phyloP scores from a whole-genome alignment of 2,113 vertebrate genomes.

The Dermatemys mawii region DNA sequence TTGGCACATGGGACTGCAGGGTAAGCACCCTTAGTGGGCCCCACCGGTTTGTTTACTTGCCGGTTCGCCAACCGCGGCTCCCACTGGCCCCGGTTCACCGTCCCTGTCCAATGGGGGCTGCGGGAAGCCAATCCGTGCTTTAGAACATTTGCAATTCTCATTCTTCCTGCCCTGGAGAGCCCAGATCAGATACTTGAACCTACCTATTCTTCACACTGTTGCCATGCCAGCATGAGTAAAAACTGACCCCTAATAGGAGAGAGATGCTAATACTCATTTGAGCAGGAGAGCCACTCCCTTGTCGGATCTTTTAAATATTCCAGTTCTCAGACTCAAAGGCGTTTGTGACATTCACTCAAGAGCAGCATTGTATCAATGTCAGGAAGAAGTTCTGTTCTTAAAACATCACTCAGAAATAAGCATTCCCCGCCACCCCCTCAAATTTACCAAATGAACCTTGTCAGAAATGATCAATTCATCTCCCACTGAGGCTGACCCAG shows the following conservation, averaged over 20 bases:
- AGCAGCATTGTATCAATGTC: constrained; percentile 50
- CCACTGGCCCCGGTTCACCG: too few species aligned
- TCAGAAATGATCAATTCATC: constrained; percentile 59
- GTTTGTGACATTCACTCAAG: constrained; percentile 55
- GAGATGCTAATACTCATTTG: neutral
- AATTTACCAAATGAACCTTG: constrained; percentile 55
- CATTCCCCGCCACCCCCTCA: neutral
- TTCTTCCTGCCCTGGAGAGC: neutral
- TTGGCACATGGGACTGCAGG: too few species aligned
- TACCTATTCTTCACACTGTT: neutral
- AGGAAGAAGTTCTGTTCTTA: constrained; percentile 60
- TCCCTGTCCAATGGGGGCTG: too few species aligned
- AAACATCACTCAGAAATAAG: constrained; percentile 37
- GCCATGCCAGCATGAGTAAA: neutral
- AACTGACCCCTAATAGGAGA: rapidly evolving
- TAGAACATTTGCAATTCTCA: neutral
- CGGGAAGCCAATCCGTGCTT: too few species aligned
- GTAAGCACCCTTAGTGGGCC: too few species aligned
- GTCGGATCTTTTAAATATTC: constrained; percentile 43
- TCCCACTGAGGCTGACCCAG: constrained; percentile 22
- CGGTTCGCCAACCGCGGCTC: too few species aligned
- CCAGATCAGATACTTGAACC: neutral
- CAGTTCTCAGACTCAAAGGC: constrained; percentile 44
- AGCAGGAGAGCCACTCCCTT: constrained; percentile 29
- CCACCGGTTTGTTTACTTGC: too few species aligned